Evolutionary conservation across 2,113 vertebrate species (phyloP).

Genomic region (Uria aalge): DNA sequence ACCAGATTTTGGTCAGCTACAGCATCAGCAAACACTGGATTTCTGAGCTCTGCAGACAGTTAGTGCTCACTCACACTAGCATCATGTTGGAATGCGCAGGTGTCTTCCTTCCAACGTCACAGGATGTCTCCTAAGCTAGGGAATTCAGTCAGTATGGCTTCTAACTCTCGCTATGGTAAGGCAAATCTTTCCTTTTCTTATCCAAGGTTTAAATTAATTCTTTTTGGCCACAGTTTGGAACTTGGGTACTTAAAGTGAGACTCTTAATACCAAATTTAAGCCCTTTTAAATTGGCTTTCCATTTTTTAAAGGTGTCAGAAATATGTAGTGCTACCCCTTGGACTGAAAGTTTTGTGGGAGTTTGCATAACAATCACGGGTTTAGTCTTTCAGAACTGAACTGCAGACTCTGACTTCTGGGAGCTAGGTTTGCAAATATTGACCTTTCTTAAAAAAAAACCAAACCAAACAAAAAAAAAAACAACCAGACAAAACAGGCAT

Average conservation of each 20-base stretch:
- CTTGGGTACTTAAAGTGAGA: neutral
- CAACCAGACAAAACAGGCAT: conserved; percentile 56
- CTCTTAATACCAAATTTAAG: neutral
- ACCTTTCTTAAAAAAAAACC: neutral
- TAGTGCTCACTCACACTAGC: neutral
- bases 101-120: neutral
- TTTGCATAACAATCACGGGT: neutral
- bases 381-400: neutral
- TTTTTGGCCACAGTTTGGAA: conserved; percentile 44
- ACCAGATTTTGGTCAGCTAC: conserved; percentile 44
- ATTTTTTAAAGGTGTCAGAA: neutral
- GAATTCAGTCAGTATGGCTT: conserved; percentile 75
- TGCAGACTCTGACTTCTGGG: conserved; percentile 8
- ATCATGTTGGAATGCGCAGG: neutral
- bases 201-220: conserved; percentile 22
- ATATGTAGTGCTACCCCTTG: neutral
- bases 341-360: neutral
- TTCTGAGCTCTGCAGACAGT: neutral
- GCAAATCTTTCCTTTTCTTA: conserved; percentile 66
- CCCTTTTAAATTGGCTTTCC: neutral
- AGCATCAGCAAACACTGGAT: neutral
- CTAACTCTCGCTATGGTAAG: conserved; percentile 66
- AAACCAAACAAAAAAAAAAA: neutral
- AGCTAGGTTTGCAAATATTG: conserved; percentile 43
- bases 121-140: neutral